These are phyloP conservation scores for Sphenopsis melanotis DNA, from an alignment of 2,797 vertebrate genomes.

Conservation along the genomic window DNA sequence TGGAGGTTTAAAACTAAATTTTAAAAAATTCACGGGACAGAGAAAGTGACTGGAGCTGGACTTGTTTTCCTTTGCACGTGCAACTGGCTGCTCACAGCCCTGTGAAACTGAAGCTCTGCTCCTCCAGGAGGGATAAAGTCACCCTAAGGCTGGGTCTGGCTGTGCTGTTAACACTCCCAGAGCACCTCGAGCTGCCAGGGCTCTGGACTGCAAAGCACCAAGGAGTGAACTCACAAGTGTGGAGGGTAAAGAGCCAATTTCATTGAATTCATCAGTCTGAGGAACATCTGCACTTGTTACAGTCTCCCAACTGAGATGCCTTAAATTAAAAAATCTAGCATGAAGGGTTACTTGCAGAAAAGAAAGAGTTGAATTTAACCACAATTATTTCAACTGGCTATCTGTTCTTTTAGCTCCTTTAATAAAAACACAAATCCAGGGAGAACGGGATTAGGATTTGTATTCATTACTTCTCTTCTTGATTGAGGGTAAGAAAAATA, in stretches of 20 bases:
- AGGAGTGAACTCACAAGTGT: background rate
- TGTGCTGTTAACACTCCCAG: background rate
- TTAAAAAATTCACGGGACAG: background rate
- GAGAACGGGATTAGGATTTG: background rate
- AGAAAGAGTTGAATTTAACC: background rate
- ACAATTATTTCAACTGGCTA: background rate
- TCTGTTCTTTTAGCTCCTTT: background rate
- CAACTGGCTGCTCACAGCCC: background rate
- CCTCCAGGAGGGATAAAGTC: background rate
- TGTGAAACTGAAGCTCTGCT: background rate
- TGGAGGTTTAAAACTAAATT: background rate
- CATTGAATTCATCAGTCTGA: background rate
- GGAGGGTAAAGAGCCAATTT: background rate
- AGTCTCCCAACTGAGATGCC: background rate
- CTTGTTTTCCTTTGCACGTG: background rate
- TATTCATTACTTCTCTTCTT: background rate
- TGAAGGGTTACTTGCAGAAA: background rate
- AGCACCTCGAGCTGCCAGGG: background rate
- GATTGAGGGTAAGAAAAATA: background rate
- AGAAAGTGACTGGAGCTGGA: background rate
- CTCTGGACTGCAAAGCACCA: accelerated
- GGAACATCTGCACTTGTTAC: background rate
- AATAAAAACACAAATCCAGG: background rate
- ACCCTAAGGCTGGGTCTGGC: background rate
- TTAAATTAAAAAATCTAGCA: background rate